Evolutionary conservation across 2,888 invertebrate genomes (phyloP).

Genomic region (Carabus problematicus): DNA sequence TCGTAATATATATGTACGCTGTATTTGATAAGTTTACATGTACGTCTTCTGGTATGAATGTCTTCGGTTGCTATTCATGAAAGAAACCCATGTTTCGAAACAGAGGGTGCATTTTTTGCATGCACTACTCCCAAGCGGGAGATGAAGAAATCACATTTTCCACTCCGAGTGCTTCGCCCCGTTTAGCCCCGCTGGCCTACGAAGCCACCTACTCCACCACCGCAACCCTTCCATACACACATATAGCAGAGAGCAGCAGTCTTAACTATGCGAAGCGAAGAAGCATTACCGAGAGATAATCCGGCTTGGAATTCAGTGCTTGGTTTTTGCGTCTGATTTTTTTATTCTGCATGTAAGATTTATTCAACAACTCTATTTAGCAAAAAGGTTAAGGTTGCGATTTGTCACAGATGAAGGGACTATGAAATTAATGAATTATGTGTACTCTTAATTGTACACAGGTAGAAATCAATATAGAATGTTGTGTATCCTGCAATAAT

Average conservation of each 20-base stretch:
- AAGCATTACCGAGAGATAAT: constrained; percentile 52
- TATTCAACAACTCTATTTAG: too few species aligned
- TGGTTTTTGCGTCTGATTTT: too few species aligned
- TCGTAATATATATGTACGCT: too few species aligned
- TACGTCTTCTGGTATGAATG: background rate
- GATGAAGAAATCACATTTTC: constrained; percentile 62
- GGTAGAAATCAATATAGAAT: too few species aligned
- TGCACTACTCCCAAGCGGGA: constrained; percentile 44
- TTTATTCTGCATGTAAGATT: too few species aligned
- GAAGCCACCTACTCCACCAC: constrained; percentile 47
- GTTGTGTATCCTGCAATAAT: too few species aligned
- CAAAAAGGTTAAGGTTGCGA: too few species aligned
- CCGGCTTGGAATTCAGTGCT: constrained; percentile 21
- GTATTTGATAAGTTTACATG: too few species aligned
- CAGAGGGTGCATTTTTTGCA: constrained; percentile 37
- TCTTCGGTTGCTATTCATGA: constrained; percentile 11
- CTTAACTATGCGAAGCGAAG: constrained; percentile 57
- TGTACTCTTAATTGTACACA: too few species aligned
- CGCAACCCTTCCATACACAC: constrained; percentile 48
- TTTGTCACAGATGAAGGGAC: too few species aligned
- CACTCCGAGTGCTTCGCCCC: constrained; percentile 55
- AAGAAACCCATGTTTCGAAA: constrained; percentile 37
- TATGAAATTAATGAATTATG: too few species aligned
- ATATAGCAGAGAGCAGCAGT: constrained; percentile 49
- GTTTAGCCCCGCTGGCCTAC: constrained; percentile 39